Evolutionary conservation across 2,888 invertebrate species (phyloP).

Genomic region (Odontocolon sp.): DNA sequence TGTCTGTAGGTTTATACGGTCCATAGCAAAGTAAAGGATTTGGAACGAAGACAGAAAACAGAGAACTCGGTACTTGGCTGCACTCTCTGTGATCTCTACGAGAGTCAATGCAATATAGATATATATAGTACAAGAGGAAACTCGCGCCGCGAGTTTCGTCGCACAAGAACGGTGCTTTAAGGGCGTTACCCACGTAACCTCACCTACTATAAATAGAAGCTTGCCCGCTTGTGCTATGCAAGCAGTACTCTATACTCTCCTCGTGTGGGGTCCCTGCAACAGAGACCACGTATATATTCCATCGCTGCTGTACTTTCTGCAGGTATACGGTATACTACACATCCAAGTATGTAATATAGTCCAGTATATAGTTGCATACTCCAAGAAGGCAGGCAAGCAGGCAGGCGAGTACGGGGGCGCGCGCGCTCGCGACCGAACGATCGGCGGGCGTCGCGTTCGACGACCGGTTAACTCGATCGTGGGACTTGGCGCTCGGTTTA

Average conservation of each 20-base stretch:
- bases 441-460: conserved; percentile 56
- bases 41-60: conserved; percentile 7
- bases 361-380: conserved; percentile 25
- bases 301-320: conserved; percentile 10
- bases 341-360: conserved; percentile 34
- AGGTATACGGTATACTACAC: conserved; percentile 21
- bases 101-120: neutral
- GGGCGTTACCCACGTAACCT: conserved; percentile 63
- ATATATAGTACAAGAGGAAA: conserved; percentile 25
- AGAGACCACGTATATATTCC: conserved; percentile 25
- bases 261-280: conserved; percentile 45
- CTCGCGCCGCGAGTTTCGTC: conserved; percentile 50
- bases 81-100: conserved; percentile 21
- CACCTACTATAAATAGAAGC: conserved; percentile 64
- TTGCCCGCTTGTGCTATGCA: conserved; percentile 47
- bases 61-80: conserved; percentile 2
- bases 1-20: conserved; percentile 7
- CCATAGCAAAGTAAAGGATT: conserved; percentile 11
- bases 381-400: no score
- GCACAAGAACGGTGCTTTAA: conserved; percentile 57
- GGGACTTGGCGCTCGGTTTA: conserved; percentile 51
- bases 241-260: conserved; percentile 46
- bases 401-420: conserved; percentile 47
- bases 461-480: conserved; percentile 58
- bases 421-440: conserved; percentile 52